Evolutionary conservation across 2,113 vertebrate species (phyloP).

Genomic region (Leptobrachium ailaonicum): DNA sequence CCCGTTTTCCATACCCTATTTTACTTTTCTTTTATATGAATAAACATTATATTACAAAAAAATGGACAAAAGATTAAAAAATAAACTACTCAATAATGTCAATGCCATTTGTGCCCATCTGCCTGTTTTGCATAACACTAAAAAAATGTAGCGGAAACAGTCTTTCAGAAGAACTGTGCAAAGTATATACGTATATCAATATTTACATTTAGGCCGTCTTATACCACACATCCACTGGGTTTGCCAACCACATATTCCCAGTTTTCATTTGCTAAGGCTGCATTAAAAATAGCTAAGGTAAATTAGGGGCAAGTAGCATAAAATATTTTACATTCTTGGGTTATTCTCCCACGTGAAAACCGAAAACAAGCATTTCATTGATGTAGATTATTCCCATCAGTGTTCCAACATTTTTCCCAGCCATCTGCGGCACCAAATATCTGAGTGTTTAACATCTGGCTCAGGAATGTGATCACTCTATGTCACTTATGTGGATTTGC

Average conservation of each 20-base stretch:
- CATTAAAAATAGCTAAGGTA: conserved; percentile 65
- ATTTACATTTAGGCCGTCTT: too few relatives aligned
- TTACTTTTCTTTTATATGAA: too few relatives aligned
- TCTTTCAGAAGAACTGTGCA: too few relatives aligned
- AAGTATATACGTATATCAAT: too few relatives aligned
- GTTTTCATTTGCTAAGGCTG: conserved; percentile 55
- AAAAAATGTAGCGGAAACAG: too few relatives aligned
- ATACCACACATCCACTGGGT: too few relatives aligned
- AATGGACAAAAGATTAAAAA: too few relatives aligned
- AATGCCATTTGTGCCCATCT: too few relatives aligned
- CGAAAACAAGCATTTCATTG: conserved; percentile 61
- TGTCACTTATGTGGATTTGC: conserved; percentile 49
- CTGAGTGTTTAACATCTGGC: conserved; percentile 69
- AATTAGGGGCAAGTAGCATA: conserved; percentile 57
- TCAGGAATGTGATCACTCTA: conserved; percentile 58
- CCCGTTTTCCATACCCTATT: too few relatives aligned
- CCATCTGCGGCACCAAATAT: conserved; percentile 81
- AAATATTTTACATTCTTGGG: conserved; percentile 66
- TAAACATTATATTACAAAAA: too few relatives aligned
- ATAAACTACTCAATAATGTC: too few relatives aligned
- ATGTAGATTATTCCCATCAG: conserved; percentile 64
- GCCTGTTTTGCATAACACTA: too few relatives aligned
- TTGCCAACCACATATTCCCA: conserved; percentile 48
- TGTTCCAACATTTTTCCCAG: conserved; percentile 58
- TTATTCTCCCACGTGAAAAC: conserved; percentile 60